Evolutionary conservation across 1,140 invertebrate genomes (phyloP).

Genomic region (Camponotus pennsylvanicus): DNA sequence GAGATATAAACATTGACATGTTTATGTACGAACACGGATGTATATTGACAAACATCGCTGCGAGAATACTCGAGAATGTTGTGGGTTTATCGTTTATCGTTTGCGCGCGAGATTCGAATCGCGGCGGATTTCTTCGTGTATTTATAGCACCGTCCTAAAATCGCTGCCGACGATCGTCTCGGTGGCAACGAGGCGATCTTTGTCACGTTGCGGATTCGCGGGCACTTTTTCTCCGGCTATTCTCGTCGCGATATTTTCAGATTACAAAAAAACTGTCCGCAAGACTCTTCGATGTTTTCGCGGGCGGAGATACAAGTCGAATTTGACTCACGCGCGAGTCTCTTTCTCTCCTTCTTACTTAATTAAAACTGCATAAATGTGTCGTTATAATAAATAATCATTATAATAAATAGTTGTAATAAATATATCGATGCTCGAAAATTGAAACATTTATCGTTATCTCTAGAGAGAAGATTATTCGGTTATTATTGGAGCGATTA

Average conservation of each 20-base stretch:
- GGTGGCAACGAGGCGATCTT: constrained; percentile 31
- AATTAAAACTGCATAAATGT: background rate
- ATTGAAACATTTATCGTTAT: constrained; percentile 9
- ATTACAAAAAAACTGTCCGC: constrained; percentile 1
- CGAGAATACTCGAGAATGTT: background rate
- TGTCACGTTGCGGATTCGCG: constrained; percentile 12
- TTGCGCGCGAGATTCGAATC: constrained; percentile 35
- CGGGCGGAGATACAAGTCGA: background rate
- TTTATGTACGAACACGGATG: background rate
- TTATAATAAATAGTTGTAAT: too few species aligned
- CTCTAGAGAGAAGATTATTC: constrained; percentile 8
- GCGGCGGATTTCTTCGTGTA: constrained; percentile 72
- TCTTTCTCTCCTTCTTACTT: background rate
- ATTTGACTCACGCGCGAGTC: background rate
- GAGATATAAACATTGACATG: background rate
- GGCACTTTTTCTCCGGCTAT: constrained; percentile 58
- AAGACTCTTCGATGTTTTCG: background rate
- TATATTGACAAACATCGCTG: background rate
- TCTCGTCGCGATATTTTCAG: constrained; percentile 66
- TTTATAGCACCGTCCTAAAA: constrained; percentile 75
- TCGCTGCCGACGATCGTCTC: constrained; percentile 10
- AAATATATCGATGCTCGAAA: background rate
- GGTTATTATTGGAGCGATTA: background rate
- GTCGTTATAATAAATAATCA: background rate
- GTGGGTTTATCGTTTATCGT: background rate